Evolutionary conservation across 2,888 invertebrate genomes (phyloP), one percentile per base, ranked within the genome.

Genomic region (Stictocephala bisonia): DNA sequence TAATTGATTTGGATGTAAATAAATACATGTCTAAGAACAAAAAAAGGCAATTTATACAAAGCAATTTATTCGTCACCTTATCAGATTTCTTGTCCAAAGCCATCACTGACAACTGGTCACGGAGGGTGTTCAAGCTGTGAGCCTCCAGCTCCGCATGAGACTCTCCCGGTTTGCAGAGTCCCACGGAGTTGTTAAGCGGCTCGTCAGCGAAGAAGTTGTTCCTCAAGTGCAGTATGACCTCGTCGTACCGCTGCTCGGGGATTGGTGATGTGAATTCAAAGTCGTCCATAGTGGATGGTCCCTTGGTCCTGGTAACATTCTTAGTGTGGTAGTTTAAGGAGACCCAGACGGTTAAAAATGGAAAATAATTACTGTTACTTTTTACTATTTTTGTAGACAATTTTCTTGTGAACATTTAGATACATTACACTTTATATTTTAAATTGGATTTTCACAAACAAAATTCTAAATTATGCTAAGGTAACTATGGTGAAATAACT

Each of bases 201-300:
- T 94, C 94, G 81, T 94, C 94, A 0, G 92, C 90, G 83, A 94
- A 94, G 85, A 93, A 92, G 81, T 90, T 92, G 77, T 88, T 85
- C 35, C 92, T 87, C 66, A 94, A 86, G 82, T 93, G 93, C 26
- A 87, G 83, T 75, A 94, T 88, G 60, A 93, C 91, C 26, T 89
- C 88, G 26, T 88, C 86, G 79, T 87, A 88, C 75, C 85, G 85
- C 48, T 85, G 82, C 77, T 85, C 84, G 26, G 86, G 85, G 69
- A 88, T 85, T 48, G 85, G 83, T 35, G 83, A 83, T 77, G 85
- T 85, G 74, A 73, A 76, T 13, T 75, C 76, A 40, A 76, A 64
- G 11, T 72, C 72, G 24, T 48, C 71, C 44, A 64, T 71, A 1
- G 13, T 68, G 20, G 4, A 31, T 31, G n/a, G 35, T 3, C n/a